Conservation (phyloP, 2,888 invertebrate genomes). For the Aphidius colemani region DNA sequence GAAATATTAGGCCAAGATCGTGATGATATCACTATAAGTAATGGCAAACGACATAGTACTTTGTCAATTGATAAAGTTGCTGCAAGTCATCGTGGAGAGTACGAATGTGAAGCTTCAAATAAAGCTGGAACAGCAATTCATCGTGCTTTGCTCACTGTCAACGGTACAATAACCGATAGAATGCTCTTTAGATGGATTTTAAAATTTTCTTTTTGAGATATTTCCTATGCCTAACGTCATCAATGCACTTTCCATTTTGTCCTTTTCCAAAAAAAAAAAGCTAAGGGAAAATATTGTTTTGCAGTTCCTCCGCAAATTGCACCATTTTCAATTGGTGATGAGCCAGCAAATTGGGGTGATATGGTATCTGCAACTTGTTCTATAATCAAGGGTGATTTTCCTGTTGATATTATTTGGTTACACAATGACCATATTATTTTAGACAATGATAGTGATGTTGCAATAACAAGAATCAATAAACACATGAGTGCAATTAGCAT, state of each 20-base stretch:
- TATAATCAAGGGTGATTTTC: conserved; percentile 79
- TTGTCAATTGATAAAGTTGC: conserved; percentile 73
- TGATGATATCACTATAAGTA: conserved; percentile 45
- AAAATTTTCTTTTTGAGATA: no score
- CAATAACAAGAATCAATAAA: conserved; percentile 60
- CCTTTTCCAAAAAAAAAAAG: no score
- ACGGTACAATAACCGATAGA: conserved; percentile 64
- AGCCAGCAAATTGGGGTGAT: conserved; percentile 59
- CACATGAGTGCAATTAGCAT: conserved; percentile 71
- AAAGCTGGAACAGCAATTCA: conserved; percentile 70
- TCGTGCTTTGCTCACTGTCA: conserved; percentile 71
- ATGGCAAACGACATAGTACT: conserved; percentile 52
- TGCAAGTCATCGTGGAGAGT: conserved; percentile 72
- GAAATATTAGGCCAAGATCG: conserved; percentile 45
- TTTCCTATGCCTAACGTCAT: not conserved
- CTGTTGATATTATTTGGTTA: conserved; percentile 77
- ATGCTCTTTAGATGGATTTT: no score
- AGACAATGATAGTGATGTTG: conserved; percentile 54
- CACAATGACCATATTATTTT: conserved; percentile 63
- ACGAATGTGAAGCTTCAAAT: conserved; percentile 69
- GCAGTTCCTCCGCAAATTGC: conserved; percentile 60
- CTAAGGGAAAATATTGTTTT: conserved; percentile 41
- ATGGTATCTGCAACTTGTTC: conserved; percentile 67
- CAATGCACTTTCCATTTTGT: no score
- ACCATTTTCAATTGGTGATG: conserved; percentile 59